Conservation (phyloP, 2,888 invertebrate genomes). For the Nomada ferruginata region DNA sequence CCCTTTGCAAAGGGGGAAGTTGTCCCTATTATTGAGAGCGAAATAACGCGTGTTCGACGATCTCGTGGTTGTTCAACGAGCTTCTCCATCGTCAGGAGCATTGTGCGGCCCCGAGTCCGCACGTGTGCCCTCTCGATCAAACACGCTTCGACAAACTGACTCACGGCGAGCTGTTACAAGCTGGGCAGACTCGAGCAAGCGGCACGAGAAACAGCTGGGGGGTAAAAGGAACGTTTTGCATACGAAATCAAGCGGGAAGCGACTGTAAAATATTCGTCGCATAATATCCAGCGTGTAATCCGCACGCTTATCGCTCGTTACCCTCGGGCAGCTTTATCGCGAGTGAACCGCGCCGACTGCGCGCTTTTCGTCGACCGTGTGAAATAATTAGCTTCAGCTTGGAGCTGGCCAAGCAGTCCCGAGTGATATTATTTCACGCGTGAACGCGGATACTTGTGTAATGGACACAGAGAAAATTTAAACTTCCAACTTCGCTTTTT, state of each 20-base stretch:
- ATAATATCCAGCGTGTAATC: conserved; percentile 58
- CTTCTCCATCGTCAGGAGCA: conserved; percentile 33
- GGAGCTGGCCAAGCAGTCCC: background rate
- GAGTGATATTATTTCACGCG: too few relatives aligned
- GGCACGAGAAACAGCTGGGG: background rate
- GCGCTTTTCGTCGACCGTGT: conserved; percentile 35
- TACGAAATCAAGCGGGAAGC: conserved; percentile 51
- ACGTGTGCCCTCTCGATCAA: conserved; percentile 67
- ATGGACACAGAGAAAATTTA: too few relatives aligned
- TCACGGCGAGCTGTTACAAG: conserved; percentile 34
- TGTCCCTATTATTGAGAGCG: conserved; percentile 49
- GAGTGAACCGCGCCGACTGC: conserved; percentile 22
- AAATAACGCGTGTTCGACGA: conserved; percentile 53
- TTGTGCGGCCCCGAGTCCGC: conserved; percentile 51
- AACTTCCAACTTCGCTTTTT: too few relatives aligned
- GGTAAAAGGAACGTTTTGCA: conserved; percentile 50
- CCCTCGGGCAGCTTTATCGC: conserved; percentile 40
- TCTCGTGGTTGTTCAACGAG: conserved; percentile 27
- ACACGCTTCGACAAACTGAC: conserved; percentile 60
- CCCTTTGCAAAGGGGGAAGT: conserved; percentile 34
- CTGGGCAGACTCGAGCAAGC: conserved; percentile 1
- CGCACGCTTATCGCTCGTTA: conserved; percentile 50
- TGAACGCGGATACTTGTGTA: too few relatives aligned
- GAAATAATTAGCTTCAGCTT: conserved; percentile 32
- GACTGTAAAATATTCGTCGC: conserved; percentile 55